Evolutionary conservation across 2,113 vertebrate species (phyloP), one percentile per base, ranked within the genome.

Genomic region (Rallus limicola): DNA sequence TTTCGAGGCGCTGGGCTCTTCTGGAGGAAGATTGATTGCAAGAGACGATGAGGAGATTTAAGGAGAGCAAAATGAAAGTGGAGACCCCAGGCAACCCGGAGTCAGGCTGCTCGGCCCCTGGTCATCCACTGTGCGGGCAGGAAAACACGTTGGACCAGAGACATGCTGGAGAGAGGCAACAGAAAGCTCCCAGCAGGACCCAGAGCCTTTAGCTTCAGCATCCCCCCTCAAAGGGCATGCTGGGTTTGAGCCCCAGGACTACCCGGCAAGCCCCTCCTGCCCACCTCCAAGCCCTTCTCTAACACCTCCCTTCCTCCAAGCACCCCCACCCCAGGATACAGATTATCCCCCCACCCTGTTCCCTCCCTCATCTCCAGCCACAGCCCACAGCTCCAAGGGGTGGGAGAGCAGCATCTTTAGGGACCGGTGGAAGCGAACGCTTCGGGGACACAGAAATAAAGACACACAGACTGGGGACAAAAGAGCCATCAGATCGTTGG

Each of bases 401-500:
- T 8, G 19, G 34, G 8, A 19, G 31, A 78, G 64, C 52, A 81
- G 69, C 9, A 1, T 9, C 25, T 16, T 21, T 2, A 21, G 11
- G 10, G 34, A 25, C 4, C 7, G 8, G 56, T 5, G 1, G 75
- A 31, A 59, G 70, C 23, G 10, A 74, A 5, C 0, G 4, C 33
- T 55, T n/a, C 38, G 60, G 80, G 84, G 63, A 76, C 5, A 2
- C 20, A 63, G 74, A 55, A 79, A 94, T 82, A 83, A 33, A 95
- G 33, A 63, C 86, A 78, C 86, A 82, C 53, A 96, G 75, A 74
- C 34, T 5, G 91, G 93, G 79, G 95, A 98, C 86, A 97, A 97
- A 98, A 87, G 93, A 98, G 97, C 88, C 98, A n/a, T 88, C 77
- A 96, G 95, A 96, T 88, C 92, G 93, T 97, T 98, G 98, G 96